phyloP scores from a whole-genome alignment of 2,113 vertebrate genomes.

The Sapajus apella region DNA sequence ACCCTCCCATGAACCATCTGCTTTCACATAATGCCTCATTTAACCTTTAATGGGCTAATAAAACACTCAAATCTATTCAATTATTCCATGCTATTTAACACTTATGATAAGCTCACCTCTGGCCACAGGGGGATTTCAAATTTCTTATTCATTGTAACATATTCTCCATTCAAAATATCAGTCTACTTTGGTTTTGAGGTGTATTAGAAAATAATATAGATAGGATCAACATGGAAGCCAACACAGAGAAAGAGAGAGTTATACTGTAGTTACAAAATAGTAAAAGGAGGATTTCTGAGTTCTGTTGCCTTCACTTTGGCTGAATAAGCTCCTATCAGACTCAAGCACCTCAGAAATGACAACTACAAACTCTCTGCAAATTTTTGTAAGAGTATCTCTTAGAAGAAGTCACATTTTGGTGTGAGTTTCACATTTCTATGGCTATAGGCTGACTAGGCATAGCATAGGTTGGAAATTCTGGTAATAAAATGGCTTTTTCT shows the following conservation, averaged over 20 bases:
- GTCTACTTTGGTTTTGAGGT: not conserved
- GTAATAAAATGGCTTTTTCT: not conserved
- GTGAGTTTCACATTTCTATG: not conserved
- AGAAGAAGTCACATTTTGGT: not conserved
- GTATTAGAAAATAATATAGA: not conserved
- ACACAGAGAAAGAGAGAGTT: not conserved
- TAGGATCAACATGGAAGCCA: not conserved
- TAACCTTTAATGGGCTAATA: not conserved
- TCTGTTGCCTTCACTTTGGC: not conserved
- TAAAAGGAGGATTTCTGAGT: not conserved
- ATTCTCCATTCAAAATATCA: not conserved
- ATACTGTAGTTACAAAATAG: not conserved
- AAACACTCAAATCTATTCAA: not conserved
- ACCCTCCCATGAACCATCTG: not conserved
- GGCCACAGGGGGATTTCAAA: not conserved
- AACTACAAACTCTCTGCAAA: not conserved
- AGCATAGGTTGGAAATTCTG: not conserved
- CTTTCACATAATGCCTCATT: not conserved
- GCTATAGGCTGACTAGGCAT: not conserved
- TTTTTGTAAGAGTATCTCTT: not conserved
- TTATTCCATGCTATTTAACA: not conserved
- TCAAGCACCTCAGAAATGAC: not conserved
- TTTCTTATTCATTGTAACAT: not conserved
- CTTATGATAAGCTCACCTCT: not conserved
- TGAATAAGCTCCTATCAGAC: not conserved